These are phyloP conservation scores for Ochotona princeps DNA, from an alignment of 2,113 vertebrate species.

Conservation along the genomic window DNA sequence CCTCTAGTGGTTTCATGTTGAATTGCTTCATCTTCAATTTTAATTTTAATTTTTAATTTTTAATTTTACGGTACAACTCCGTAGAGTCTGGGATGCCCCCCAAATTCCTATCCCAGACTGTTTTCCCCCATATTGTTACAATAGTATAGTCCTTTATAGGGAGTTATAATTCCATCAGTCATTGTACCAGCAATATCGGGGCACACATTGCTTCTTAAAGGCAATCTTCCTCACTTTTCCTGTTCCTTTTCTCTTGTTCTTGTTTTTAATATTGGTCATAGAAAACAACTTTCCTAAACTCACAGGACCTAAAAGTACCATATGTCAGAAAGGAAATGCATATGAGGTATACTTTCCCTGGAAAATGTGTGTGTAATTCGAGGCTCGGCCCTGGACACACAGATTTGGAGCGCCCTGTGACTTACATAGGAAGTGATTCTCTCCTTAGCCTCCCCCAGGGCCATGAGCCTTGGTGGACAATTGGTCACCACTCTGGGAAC, in stretches of 20 bases:
- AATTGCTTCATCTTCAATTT: neutral
- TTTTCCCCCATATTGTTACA: too few relatives aligned
- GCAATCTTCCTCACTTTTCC: neutral
- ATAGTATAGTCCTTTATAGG: too few relatives aligned
- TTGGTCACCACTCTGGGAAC: neutral
- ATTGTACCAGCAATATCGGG: too few relatives aligned
- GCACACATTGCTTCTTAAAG: neutral
- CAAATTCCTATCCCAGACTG: too few relatives aligned
- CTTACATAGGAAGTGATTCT: neutral
- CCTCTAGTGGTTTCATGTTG: conserved; percentile 67
- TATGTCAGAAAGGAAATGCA: neutral
- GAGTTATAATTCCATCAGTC: too few relatives aligned
- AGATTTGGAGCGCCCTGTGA: neutral
- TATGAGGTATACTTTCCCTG: neutral
- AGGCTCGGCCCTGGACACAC: neutral
- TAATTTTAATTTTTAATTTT: too few relatives aligned
- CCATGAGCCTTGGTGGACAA: too few relatives aligned
- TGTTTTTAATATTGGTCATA: neutral
- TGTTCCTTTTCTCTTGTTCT: neutral
- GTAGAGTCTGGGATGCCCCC: too few relatives aligned
- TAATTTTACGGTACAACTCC: too few relatives aligned
- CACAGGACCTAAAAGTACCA: neutral
- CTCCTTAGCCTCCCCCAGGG: neutral
- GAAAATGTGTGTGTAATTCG: neutral
- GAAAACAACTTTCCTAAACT: neutral